These are phyloP conservation scores for Poecilia picta DNA, from an alignment of 2,797 vertebrate genomes.

Conservation along the genomic window DNA sequence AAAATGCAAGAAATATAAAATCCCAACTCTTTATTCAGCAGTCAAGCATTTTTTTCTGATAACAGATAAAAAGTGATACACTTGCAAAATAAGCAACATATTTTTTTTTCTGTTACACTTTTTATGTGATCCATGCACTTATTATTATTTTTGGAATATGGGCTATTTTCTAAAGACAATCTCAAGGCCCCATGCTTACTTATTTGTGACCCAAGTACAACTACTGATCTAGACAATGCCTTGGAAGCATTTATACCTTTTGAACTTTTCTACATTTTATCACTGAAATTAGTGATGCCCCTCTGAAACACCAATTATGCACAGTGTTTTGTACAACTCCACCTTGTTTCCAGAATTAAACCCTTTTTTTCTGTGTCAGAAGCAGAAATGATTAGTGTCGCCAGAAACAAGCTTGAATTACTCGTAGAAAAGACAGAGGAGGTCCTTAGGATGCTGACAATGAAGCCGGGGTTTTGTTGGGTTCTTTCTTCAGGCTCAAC, in stretches of 20 bases:
- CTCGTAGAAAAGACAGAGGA: background rate
- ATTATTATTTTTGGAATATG: background rate
- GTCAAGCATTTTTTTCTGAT: background rate
- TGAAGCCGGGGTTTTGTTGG: background rate
- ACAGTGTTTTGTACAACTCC: background rate
- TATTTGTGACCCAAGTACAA: background rate
- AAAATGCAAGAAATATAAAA: background rate
- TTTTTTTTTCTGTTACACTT: background rate
- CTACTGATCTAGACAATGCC: background rate
- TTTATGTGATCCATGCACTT: background rate
- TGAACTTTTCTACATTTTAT: background rate
- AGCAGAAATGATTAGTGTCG: background rate
- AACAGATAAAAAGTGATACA: background rate
- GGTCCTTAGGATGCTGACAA: conserved; percentile 1
- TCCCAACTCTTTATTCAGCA: background rate
- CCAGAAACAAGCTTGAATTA: conserved; percentile 10
- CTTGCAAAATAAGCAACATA: background rate
- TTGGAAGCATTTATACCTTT: background rate
- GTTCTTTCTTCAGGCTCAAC: conserved; percentile 11
- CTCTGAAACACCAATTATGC: background rate
- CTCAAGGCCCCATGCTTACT: background rate
- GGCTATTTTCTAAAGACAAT: background rate
- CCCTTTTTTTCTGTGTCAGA: background rate
- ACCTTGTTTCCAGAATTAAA: background rate
- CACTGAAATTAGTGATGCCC: background rate